Evolutionary conservation across 2,888 invertebrate genomes (phyloP).

Genomic region (Cheilosia soror): DNA sequence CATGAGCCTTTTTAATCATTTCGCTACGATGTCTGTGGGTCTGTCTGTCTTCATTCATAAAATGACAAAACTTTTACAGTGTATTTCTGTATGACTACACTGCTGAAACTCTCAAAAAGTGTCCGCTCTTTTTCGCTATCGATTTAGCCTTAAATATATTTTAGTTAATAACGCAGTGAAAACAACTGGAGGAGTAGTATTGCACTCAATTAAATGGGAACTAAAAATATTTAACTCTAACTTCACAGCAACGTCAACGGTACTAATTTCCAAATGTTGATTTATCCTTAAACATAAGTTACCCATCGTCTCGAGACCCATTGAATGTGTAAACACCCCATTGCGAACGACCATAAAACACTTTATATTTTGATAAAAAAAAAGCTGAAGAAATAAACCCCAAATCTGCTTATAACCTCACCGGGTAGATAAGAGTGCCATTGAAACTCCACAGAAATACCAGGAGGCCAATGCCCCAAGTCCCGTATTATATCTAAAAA

Average conservation of each 20-base stretch:
- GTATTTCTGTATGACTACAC: too few species aligned
- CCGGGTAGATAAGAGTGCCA: conserved; percentile 67
- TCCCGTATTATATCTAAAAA: conserved; percentile 81
- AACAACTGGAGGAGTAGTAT: too few species aligned
- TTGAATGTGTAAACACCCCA: conserved; percentile 74
- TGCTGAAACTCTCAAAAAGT: too few species aligned
- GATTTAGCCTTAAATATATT: too few species aligned
- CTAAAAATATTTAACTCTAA: too few species aligned
- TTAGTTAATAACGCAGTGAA: too few species aligned
- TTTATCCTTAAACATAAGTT: conserved; percentile 36
- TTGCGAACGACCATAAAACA: conserved; percentile 68
- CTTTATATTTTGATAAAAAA: conserved; percentile 58
- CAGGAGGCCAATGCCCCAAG: conserved; percentile 61
- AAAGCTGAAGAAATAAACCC: conserved; percentile 27
- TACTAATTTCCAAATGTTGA: background rate
- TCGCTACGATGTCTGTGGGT: too few species aligned
- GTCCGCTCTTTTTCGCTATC: too few species aligned
- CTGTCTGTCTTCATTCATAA: too few species aligned
- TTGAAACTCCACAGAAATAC: conserved; percentile 47
- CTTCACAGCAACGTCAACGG: background rate
- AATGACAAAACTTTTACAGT: too few species aligned
- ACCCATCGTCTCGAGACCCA: conserved; percentile 50
- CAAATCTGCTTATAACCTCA: conserved; percentile 56
- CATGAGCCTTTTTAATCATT: too few species aligned
- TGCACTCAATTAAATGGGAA: too few species aligned